Evolutionary conservation across 2,797 vertebrate species (phyloP).

Genomic region (Carcharodon carcharias): DNA sequence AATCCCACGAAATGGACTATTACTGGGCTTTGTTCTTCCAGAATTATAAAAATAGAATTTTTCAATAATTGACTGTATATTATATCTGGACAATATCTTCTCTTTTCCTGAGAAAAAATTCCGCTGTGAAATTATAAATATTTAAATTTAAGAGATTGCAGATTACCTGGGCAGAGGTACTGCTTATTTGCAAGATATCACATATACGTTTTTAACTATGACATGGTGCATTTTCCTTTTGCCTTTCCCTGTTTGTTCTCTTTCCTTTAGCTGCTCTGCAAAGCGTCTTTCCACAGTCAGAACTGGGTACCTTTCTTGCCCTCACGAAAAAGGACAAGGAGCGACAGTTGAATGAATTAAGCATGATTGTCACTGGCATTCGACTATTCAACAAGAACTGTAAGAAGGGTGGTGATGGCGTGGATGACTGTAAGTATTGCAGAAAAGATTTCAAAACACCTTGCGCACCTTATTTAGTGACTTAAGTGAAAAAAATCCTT

Average conservation of each 20-base stretch:
- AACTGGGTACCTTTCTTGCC: slow-evolving; percentile 69
- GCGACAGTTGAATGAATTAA: slow-evolving; percentile 69
- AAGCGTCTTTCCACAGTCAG: slow-evolving; percentile 73
- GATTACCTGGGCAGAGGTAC: background rate
- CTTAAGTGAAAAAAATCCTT: background rate
- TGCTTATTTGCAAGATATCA: background rate
- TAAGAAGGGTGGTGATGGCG: slow-evolving; percentile 60
- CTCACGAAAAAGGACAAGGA: slow-evolving; percentile 76
- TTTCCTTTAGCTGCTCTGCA: slow-evolving; percentile 73
- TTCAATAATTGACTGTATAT: background rate
- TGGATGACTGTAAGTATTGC: slow-evolving; percentile 63
- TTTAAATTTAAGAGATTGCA: background rate
- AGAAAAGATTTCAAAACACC: background rate
- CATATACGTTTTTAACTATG: background rate
- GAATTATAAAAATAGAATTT: background rate
- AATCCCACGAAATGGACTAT: no score
- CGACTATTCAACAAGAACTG: slow-evolving; percentile 75
- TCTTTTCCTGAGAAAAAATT: background rate
- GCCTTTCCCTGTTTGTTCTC: slow-evolving; percentile 13
- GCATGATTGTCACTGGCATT: slow-evolving; percentile 76
- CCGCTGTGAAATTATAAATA: background rate
- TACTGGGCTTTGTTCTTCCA: background rate
- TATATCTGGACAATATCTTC: background rate
- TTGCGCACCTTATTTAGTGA: background rate
- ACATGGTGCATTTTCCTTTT: background rate